These are phyloP conservation scores for Marmota monax DNA, from an alignment of 2,113 vertebrate species.

Conservation along the genomic window DNA sequence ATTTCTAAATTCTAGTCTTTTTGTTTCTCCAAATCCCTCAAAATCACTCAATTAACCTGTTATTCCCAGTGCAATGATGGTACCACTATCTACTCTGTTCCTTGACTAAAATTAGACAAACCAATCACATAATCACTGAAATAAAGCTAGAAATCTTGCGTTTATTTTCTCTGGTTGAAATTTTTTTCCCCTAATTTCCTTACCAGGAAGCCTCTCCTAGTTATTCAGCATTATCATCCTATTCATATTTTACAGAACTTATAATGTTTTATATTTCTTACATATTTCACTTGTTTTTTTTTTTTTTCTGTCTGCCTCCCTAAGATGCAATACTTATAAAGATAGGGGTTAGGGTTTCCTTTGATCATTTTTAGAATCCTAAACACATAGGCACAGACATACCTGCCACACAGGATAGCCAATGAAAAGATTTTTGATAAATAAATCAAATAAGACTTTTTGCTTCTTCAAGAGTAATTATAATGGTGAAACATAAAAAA, in stretches of 20 bases:
- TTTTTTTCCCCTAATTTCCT: neutral
- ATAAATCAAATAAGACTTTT: neutral
- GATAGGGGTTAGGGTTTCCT: rapidly evolving
- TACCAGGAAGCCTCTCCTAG: rapidly evolving
- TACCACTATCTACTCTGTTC: neutral
- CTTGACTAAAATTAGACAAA: neutral
- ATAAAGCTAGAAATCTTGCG: neutral
- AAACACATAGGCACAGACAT: neutral
- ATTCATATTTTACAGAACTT: neutral
- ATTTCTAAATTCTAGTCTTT: neutral
- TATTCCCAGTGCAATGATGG: neutral
- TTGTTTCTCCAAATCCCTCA: neutral
- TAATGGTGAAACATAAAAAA: neutral
- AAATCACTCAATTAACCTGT: neutral
- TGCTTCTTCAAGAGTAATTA: neutral
- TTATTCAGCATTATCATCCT: neutral
- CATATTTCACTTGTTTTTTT: neutral
- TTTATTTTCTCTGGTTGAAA: neutral
- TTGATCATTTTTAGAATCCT: neutral
- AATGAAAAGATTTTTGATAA: neutral
- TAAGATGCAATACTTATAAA: neutral
- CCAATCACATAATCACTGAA: neutral
- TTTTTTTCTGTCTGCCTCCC: neutral
- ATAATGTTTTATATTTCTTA: neutral
- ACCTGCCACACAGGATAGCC: neutral